A percentile compares a stretch with the other conserved stretches of the same genome.
These are phyloP conservation scores for Syngnathoides biaculeatus DNA, from an alignment of 2,113 vertebrate species.

Conservation along the genomic window DNA sequence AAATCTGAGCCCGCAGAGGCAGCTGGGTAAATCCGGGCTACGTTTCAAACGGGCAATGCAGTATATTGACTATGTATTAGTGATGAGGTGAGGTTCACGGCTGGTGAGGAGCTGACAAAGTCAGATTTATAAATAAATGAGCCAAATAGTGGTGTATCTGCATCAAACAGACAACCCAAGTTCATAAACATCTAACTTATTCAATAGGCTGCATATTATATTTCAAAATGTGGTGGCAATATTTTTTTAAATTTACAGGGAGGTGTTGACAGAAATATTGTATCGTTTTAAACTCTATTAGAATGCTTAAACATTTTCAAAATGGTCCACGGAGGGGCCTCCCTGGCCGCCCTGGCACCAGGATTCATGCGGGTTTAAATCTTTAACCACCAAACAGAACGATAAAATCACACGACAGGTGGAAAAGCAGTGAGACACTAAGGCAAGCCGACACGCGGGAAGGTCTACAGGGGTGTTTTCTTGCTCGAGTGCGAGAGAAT, in stretches of 20 bases:
- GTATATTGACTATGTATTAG: not conserved
- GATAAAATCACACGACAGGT: not conserved
- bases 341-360: too few species aligned
- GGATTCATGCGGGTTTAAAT: not conserved
- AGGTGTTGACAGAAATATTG: too few species aligned
- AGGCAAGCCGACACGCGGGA: slow-evolving; percentile 35
- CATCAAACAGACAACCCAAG: not conserved
- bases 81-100: not conserved
- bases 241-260: too few species aligned
- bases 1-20: slow-evolving; percentile 16
- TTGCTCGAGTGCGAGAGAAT: slow-evolving; percentile 38
- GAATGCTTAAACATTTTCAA: too few species aligned
- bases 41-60: not conserved
- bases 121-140: not conserved
- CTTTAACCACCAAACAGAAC: not conserved
- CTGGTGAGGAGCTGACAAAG: not conserved
- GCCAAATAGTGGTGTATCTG: not conserved
- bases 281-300: too few species aligned
- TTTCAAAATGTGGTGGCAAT: too few species aligned
- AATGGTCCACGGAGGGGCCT: too few species aligned
- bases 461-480: slow-evolving; percentile 47
- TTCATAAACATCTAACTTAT: not conserved
- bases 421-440: slow-evolving; percentile 38
- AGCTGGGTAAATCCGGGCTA: not conserved
- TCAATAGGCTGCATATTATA: too few species aligned